These are phyloP conservation scores for Nebria brevicollis DNA, from an alignment of 2,888 invertebrate species.

Conservation along the genomic window DNA sequence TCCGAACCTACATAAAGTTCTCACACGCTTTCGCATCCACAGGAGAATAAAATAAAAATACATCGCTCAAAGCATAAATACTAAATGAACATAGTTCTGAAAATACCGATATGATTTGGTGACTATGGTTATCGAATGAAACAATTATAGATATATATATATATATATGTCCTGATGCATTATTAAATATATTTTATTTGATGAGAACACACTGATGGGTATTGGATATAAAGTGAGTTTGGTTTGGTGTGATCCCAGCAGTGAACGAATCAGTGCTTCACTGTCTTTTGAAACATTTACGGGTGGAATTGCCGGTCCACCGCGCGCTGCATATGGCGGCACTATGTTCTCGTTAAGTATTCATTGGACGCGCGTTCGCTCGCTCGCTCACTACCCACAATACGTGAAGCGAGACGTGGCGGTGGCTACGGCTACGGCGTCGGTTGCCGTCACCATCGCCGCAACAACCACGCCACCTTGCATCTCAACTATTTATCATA, in stretches of 20 bases:
- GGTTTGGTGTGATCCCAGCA: not conserved
- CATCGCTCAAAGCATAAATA: not conserved
- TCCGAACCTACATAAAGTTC: not conserved
- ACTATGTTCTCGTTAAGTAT: constrained; percentile 38
- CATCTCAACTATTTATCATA: constrained; percentile 31
- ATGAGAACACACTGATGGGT: not conserved
- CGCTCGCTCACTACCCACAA: constrained; percentile 27
- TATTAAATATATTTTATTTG: no score
- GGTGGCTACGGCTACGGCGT: constrained; percentile 1
- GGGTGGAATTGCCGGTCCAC: constrained; percentile 23
- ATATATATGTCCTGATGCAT: no score
- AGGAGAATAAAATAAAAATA: not conserved
- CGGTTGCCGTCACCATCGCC: not conserved
- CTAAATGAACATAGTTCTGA: not conserved
- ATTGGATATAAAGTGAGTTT: not conserved
- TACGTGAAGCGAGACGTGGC: constrained; percentile 12
- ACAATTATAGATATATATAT: no score
- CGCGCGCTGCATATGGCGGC: constrained; percentile 30
- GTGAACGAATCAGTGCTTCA: constrained; percentile 34
- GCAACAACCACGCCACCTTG: not conserved
- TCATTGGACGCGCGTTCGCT: constrained; percentile 32
- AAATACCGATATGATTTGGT: not conserved
- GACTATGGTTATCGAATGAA: not conserved
- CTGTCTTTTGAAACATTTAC: constrained; percentile 43
- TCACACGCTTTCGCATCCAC: not conserved